Percentiles rank a stretch among this genome's conserved stretches.
phyloP scores from a whole-genome alignment of 2,113 vertebrate genomes.

The Cynopterus brachyotis region DNA sequence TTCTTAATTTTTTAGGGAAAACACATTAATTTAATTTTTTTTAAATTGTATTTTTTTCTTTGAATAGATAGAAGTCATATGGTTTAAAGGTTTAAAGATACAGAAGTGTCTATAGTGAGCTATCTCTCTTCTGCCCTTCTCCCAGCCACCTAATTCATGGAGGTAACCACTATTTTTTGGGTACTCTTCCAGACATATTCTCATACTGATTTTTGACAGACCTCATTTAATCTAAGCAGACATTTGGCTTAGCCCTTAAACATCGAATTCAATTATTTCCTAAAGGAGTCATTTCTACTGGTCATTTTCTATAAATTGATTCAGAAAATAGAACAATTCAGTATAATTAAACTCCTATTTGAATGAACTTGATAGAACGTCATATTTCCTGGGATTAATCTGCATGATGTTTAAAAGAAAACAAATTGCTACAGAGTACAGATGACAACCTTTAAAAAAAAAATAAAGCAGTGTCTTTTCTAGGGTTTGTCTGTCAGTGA shows the following conservation, averaged over 20 bases:
- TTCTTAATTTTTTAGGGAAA: background rate
- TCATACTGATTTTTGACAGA: conserved; percentile 34
- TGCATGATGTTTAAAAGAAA: conserved; percentile 28
- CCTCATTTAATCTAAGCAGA: conserved; percentile 45
- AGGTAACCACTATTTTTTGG: background rate
- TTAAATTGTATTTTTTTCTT: background rate
- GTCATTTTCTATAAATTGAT: background rate
- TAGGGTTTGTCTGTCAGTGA: background rate
- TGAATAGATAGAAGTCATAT: background rate
- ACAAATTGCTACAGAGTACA: background rate
- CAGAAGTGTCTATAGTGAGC: background rate
- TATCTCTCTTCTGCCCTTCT: background rate
- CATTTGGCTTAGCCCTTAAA: background rate
- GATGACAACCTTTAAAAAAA: background rate
- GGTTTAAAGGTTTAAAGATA: background rate
- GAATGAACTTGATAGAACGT: background rate
- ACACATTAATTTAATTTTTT: background rate
- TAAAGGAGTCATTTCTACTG: background rate
- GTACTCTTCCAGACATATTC: background rate
- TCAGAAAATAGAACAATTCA: background rate
- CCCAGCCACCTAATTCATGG: background rate
- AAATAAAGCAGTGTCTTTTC: background rate
- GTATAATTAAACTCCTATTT: background rate
- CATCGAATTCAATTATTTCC: background rate
- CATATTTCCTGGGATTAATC: conserved; percentile 5